Evolutionary conservation across 2,797 vertebrate species (phyloP).

Genomic region (Tiaroga cobitis): DNA sequence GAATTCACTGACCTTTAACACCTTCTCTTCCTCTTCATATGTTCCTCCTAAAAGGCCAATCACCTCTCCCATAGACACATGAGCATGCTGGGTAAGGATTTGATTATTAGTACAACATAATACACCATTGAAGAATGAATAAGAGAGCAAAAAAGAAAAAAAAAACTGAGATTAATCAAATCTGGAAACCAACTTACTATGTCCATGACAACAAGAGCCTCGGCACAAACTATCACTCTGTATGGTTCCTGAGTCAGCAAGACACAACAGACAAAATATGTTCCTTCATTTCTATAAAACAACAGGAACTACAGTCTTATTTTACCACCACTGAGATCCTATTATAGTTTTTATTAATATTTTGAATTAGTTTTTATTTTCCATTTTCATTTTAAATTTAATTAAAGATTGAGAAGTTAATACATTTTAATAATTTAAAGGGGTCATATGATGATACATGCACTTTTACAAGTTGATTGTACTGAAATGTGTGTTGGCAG

Average conservation of each 20-base stretch:
- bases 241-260: conserved; percentile 86
- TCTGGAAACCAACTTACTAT: conserved; percentile 80
- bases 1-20: conserved; percentile 82
- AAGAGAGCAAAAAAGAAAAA: no score
- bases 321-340: not conserved
- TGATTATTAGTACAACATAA: conserved; percentile 8
- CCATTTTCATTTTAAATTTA: not conserved
- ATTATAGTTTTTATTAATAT: not conserved
- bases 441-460: no score
- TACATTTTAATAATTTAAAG: no score
- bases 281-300: not conserved
- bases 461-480: no score
- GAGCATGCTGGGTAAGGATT: conserved; percentile 84
- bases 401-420: no score
- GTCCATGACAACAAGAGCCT: conserved; percentile 96
- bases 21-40: conserved; percentile 82
- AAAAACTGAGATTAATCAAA: not conserved
- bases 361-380: not conserved
- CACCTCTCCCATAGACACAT: conserved; percentile 93
- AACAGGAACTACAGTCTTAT: not conserved
- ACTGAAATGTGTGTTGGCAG: no score
- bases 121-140: not conserved
- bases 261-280: not conserved
- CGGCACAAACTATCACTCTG: conserved; percentile 89
- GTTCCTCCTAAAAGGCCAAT: conserved; percentile 94